phyloP scores from a whole-genome alignment of 1,140 invertebrate genomes.

The Mya arenaria region DNA sequence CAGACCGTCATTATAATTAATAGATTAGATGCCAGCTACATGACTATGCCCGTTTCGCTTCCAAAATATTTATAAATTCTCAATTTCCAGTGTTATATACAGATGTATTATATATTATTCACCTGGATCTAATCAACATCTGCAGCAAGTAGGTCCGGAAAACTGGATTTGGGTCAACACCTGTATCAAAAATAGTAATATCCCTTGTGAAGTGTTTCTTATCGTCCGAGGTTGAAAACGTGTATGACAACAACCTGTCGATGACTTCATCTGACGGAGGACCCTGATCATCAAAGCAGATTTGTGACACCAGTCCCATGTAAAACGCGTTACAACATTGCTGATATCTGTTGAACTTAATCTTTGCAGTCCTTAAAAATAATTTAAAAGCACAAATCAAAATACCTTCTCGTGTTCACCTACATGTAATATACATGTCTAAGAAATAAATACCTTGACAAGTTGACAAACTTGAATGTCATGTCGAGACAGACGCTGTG shows the following conservation, averaged over 20 bases:
- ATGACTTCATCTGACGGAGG: conserved; percentile 69
- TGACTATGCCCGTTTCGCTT: too few species aligned
- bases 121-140: conserved; percentile 68
- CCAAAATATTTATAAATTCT: too few species aligned
- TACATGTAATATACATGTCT: too few species aligned
- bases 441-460: too few species aligned
- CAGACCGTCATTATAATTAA: too few species aligned
- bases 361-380: background rate
- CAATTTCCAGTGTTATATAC: too few species aligned
- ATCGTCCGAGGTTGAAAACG: conserved; percentile 47
- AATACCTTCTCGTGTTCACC: too few species aligned
- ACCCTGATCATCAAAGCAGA: conserved; percentile 69
- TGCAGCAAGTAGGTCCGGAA: conserved; percentile 74
- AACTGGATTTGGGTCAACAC: conserved; percentile 74
- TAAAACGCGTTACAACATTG: conserved; percentile 71
- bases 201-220: conserved; percentile 58
- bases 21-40: too few species aligned
- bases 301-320: conserved; percentile 72
- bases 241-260: conserved; percentile 68
- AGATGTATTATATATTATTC: too few species aligned
- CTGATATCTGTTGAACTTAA: conserved; percentile 53
- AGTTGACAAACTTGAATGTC: too few species aligned
- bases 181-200: conserved; percentile 67
- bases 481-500: too few species aligned
- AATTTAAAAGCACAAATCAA: too few species aligned